Percentiles rank a stretch among this genome's conserved stretches.
Conservation (phyloP, 2,113 vertebrate species). For the Gallinago jamesoni region DNA sequence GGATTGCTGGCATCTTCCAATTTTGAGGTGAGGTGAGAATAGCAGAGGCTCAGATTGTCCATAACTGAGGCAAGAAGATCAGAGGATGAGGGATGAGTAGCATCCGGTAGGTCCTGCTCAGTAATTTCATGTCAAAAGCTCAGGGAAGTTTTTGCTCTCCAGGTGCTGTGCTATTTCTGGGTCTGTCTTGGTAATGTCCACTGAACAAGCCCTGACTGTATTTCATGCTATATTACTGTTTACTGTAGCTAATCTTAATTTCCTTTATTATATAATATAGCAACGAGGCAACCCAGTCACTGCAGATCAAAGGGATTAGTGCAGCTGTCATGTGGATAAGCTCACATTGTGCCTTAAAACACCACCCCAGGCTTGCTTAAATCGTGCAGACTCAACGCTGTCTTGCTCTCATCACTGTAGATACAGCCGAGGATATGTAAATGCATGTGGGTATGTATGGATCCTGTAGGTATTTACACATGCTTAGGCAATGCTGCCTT, state of each 20-base stretch:
- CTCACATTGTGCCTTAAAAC: slow-evolving; percentile 1
- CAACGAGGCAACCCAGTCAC: not conserved
- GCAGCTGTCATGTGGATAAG: slow-evolving; percentile 26
- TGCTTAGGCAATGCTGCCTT: not conserved
- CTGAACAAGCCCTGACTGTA: slow-evolving; percentile 49
- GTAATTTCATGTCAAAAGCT: not conserved
- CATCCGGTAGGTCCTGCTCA: not conserved
- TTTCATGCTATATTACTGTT: slow-evolving; percentile 60
- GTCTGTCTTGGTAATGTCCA: slow-evolving; percentile 3
- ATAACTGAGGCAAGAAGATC: not conserved
- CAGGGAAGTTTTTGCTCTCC: not conserved
- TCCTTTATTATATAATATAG: slow-evolving; percentile 55
- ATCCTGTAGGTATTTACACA: slow-evolving; percentile 44
- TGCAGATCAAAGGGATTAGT: slow-evolving; percentile 38
- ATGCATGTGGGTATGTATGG: not conserved
- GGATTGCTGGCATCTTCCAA: not conserved
- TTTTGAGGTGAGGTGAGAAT: not conserved
- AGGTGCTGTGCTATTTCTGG: slow-evolving; percentile 52
- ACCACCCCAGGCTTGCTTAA: not conserved
- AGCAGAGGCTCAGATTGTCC: not conserved
- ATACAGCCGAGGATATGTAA: not conserved
- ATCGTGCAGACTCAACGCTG: not conserved
- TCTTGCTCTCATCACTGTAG: not conserved
- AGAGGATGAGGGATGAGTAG: not conserved
- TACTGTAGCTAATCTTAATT: slow-evolving; percentile 57